phyloP scores from a whole-genome alignment of 1,140 invertebrate genomes.

The Pseudomyrmex dendroicus region DNA sequence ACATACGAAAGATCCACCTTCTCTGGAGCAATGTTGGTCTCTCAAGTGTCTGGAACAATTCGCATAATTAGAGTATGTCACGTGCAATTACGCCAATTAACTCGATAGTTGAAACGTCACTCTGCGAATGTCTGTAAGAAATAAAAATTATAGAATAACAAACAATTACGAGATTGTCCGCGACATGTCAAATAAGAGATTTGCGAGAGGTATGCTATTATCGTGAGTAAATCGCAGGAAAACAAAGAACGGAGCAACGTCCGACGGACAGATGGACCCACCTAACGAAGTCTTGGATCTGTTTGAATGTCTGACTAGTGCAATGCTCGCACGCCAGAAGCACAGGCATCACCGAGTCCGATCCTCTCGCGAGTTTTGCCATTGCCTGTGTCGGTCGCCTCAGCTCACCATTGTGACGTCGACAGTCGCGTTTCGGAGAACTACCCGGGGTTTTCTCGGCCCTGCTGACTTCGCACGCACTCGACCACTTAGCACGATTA shows the following conservation, averaged over 20 bases:
- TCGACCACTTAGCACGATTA: slow-evolving; percentile 1
- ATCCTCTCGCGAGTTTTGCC: slow-evolving; percentile 80
- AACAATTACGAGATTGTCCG: too few relatives aligned
- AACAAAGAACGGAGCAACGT: neutral
- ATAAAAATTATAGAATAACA: too few relatives aligned
- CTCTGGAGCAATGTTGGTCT: slow-evolving; percentile 92
- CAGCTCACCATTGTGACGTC: slow-evolving; percentile 62
- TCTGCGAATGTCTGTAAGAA: neutral
- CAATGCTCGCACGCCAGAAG: slow-evolving; percentile 82
- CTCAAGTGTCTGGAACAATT: slow-evolving; percentile 89
- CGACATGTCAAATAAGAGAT: too few relatives aligned
- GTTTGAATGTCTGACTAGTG: slow-evolving; percentile 83
- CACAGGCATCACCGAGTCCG: slow-evolving; percentile 75
- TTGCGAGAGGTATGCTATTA: too few relatives aligned
- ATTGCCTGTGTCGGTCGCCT: slow-evolving; percentile 73
- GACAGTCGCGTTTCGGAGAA: slow-evolving; percentile 11
- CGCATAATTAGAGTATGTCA: too few relatives aligned
- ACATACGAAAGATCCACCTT: slow-evolving; percentile 95
- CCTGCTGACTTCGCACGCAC: neutral
- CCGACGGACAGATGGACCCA: slow-evolving; percentile 67
- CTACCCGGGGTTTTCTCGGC: neutral
- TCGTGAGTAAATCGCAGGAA: neutral
- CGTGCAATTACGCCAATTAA: neutral
- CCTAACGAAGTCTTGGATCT: slow-evolving; percentile 83
- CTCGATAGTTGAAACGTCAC: neutral